Evolutionary conservation across 2,797 vertebrate genomes (phyloP).

Genomic region (Falco novaeseelandiae): DNA sequence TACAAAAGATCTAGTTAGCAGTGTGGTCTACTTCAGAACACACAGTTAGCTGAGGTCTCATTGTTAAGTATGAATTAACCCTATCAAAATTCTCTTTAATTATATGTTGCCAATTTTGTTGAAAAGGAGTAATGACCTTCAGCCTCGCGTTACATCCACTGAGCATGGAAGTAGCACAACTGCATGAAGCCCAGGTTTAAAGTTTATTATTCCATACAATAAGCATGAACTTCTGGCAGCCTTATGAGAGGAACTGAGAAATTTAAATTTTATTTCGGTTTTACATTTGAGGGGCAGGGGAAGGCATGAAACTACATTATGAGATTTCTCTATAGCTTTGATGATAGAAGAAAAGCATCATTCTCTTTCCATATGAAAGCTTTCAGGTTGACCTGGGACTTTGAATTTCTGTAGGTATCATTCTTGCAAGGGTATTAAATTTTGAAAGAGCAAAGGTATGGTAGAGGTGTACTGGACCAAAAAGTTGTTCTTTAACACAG

Average conservation of each 20-base stretch:
- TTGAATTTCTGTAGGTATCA: not conserved
- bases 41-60: not conserved
- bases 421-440: not conserved
- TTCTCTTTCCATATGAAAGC: not conserved
- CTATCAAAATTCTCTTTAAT: not conserved
- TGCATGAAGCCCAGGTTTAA: not conserved
- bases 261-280: not conserved
- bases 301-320: not conserved
- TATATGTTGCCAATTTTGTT: not conserved
- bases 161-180: not conserved
- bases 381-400: not conserved
- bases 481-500: not conserved
- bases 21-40: not conserved
- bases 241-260: not conserved
- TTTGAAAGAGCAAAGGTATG: not conserved
- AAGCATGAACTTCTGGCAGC: not conserved
- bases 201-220: not conserved
- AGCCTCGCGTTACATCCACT: not conserved
- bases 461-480: not conserved
- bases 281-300: not conserved
- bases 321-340: not conserved
- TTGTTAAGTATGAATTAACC: not conserved
- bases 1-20: not conserved
- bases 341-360: not conserved
- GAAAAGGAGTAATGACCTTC: not conserved